These are phyloP conservation scores for Sebastes alutus DNA, from an alignment of 2,797 vertebrate genomes.

Conservation along the genomic window DNA sequence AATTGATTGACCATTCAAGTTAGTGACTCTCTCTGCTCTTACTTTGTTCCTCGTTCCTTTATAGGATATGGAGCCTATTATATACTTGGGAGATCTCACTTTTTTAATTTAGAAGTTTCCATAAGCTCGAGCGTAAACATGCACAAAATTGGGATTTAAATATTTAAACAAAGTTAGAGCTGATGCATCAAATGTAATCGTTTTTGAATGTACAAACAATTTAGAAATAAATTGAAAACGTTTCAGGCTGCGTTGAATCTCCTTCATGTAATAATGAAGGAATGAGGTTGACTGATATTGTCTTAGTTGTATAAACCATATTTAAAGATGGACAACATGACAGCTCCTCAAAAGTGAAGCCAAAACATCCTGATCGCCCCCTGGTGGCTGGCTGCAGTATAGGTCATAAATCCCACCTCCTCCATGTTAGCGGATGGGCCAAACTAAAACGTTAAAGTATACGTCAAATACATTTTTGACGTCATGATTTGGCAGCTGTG, in stretches of 20 bases:
- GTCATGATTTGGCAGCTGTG: too few species aligned
- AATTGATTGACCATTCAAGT: slow-evolving; percentile 19
- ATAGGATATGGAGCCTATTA: neutral
- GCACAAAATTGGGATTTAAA: neutral
- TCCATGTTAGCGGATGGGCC: too few species aligned
- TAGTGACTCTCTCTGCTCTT: neutral
- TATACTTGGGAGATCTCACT: neutral
- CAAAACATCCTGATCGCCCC: too few species aligned
- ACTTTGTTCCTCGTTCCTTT: neutral
- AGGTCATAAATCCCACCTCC: too few species aligned
- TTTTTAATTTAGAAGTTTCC: neutral
- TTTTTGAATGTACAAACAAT: neutral
- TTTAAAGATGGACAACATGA: too few species aligned
- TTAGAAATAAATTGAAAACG: neutral
- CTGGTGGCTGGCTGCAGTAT: too few species aligned
- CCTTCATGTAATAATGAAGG: neutral
- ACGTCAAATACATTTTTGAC: too few species aligned
- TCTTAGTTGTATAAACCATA: neutral
- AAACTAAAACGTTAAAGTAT: too few species aligned
- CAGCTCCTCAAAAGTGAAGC: too few species aligned
- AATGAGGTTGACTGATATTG: neutral
- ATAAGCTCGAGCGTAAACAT: neutral
- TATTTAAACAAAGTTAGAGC: neutral
- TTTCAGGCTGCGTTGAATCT: neutral
- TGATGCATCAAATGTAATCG: neutral